Percentiles rank a stretch among this genome's conserved stretches.
phyloP scores from a whole-genome alignment of 2,888 invertebrate species.

The Lithophane leautieri region DNA sequence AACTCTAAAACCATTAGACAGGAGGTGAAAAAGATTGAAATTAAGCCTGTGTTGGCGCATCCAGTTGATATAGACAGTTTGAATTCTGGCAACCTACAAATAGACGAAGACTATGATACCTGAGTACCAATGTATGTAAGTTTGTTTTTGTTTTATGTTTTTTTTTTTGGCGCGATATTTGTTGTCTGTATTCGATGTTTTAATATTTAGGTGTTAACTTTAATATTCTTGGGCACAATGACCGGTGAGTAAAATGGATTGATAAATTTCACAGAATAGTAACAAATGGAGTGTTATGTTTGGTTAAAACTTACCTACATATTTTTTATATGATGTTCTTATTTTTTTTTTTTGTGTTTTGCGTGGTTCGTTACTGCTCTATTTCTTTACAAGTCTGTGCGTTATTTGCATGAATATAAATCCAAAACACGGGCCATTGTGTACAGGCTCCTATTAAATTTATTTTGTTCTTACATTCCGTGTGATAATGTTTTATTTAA shows the following conservation, averaged over 20 bases:
- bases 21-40: conserved; percentile 78
- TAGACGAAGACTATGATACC: conserved; percentile 90
- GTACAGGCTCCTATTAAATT: conserved; percentile 29
- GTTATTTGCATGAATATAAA: conserved; percentile 1
- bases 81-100: conserved; percentile 85
- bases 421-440: conserved; percentile 20
- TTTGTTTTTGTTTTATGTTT: conserved; percentile 72
- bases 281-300: conserved; percentile 42
- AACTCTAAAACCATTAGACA: conserved; percentile 78
- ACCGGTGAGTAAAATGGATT: conserved; percentile 2
- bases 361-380: background rate
- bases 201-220: conserved; percentile 56
- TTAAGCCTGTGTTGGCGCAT: conserved; percentile 68
- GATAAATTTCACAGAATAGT: conserved; percentile 22
- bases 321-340: background rate
- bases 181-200: conserved; percentile 68
- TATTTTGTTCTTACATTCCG: conserved; percentile 59
- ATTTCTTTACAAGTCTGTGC: conserved; percentile 1
- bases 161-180: conserved; percentile 70
- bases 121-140: conserved; percentile 77
- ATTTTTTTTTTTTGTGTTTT: conserved; percentile 8
- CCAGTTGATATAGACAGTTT: conserved; percentile 82
- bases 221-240: conserved; percentile 32
- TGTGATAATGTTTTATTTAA: conserved; percentile 47
- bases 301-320: background rate